Conservation (phyloP, 1,140 invertebrate genomes). For the Samia ricini region DNA sequence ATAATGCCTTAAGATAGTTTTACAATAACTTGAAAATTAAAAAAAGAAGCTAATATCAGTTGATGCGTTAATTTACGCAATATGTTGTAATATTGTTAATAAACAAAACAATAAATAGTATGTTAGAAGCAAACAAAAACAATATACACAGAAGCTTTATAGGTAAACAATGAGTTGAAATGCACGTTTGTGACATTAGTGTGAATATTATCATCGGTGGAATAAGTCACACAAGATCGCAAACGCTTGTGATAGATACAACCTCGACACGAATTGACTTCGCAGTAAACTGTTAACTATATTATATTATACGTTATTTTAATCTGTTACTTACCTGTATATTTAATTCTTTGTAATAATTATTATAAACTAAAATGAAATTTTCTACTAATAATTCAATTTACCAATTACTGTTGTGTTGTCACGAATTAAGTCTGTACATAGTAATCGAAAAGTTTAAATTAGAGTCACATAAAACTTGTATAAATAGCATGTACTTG, state of each 20-base stretch:
- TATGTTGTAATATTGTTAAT: not conserved
- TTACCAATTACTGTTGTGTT: too few relatives aligned
- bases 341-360: too few relatives aligned
- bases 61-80: not conserved
- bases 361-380: too few relatives aligned
- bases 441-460: too few relatives aligned
- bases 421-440: too few relatives aligned
- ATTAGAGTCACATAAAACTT: too few relatives aligned
- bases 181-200: not conserved
- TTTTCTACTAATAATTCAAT: too few relatives aligned
- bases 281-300: conserved; percentile 52
- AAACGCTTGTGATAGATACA: conserved; percentile 51
- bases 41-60: too few relatives aligned
- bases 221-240: conserved; percentile 30
- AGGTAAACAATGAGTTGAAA: not conserved
- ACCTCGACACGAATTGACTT: conserved; percentile 69
- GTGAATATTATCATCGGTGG: conserved; percentile 2
- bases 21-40: too few relatives aligned
- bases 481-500: too few relatives aligned
- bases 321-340: not conserved
- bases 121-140: not conserved
- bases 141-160: not conserved
- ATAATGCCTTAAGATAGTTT: too few relatives aligned
- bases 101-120: not conserved
- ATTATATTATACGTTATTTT: conserved; percentile 4